Evolutionary conservation across 2,113 vertebrate genomes (phyloP).

Genomic region (Lophius piscatorius): DNA sequence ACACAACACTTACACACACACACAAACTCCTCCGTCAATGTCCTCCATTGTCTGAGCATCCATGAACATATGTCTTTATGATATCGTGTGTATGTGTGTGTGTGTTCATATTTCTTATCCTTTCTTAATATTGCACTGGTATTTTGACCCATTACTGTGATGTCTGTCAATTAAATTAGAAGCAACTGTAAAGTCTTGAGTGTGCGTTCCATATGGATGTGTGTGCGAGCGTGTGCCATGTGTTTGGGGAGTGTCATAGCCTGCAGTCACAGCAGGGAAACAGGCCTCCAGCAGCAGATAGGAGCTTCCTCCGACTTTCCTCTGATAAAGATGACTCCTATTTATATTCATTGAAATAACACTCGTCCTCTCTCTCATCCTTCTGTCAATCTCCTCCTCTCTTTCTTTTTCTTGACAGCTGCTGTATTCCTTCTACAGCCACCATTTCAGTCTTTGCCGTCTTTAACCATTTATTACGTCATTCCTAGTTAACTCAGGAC

Average conservation of each 20-base stretch:
- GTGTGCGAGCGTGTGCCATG: conserved; percentile 28
- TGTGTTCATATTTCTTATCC: background rate
- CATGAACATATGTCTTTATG: conserved; percentile 17
- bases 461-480: too few relatives aligned
- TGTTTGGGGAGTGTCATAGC: conserved; percentile 48
- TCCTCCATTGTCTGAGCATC: conserved; percentile 19
- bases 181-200: too few relatives aligned
- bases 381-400: background rate
- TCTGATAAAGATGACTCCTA: conserved; percentile 49
- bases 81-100: conserved; percentile 1
- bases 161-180: too few relatives aligned
- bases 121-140: too few relatives aligned
- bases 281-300: conserved; percentile 51
- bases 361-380: conserved; percentile 16
- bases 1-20: conserved; percentile 64
- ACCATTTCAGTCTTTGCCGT: too few relatives aligned
- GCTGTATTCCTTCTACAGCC: background rate
- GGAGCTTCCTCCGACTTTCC: conserved; percentile 55
- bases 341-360: conserved; percentile 71
- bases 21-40: conserved; percentile 39
- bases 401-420: background rate
- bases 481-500: too few relatives aligned
- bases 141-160: too few relatives aligned
- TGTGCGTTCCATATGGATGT: conserved; percentile 22
- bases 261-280: conserved; percentile 35